Base-by-base conservation (phyloP, 2,113 vertebrate genomes). In the Oceanites oceanicus region DNA sequence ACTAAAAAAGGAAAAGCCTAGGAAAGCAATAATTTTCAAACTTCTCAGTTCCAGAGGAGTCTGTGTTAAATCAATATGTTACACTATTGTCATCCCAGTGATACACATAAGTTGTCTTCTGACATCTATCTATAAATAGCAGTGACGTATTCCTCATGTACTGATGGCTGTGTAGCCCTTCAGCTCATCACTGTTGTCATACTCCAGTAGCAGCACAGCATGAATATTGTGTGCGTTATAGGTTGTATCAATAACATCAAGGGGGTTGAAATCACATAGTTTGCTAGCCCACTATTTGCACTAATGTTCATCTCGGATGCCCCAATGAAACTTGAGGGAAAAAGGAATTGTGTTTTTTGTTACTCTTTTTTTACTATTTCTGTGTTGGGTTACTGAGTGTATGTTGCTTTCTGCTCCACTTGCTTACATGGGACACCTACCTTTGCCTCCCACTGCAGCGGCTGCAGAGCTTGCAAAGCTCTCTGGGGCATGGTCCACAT, bases 261-360 rank as follows among this genome's bases (percentile, higher is more conserved):
- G 34, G 52, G 72, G 36, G 6, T 3, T 87, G 80, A 47, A 76
- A 76, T 18, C 66, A 29, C 30, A 53, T 5, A 38, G 26, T 2
- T 79, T 87, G 68, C 61, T 86, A 40, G 56, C 3, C 36, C 38
- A 13, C 65, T n/a, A 0, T 40, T 90, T 18, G 32, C 85, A 42
- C 49, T 16, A 3, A 12, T 15, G 38, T 8, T 71, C 21, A 0
- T 63, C 47, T 67, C 3, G 0, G 19, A 36, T 16, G n/a, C 44
- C 92, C 32, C 32, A 3, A 30, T 68, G 80, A 25, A 91, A 72
- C 80, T 26, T n/a, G 56, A 68, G 73, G 76, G 77, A 55, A 80
- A 87, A 87, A 58, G 66, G 70, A 91, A 61, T 75, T 92, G 38
- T 47, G 75, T 3, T 38, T 93, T 71, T 42, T 42, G n/a, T 45